Evolutionary conservation across 2,888 invertebrate species (phyloP).

Genomic region (Hedya salicella): DNA sequence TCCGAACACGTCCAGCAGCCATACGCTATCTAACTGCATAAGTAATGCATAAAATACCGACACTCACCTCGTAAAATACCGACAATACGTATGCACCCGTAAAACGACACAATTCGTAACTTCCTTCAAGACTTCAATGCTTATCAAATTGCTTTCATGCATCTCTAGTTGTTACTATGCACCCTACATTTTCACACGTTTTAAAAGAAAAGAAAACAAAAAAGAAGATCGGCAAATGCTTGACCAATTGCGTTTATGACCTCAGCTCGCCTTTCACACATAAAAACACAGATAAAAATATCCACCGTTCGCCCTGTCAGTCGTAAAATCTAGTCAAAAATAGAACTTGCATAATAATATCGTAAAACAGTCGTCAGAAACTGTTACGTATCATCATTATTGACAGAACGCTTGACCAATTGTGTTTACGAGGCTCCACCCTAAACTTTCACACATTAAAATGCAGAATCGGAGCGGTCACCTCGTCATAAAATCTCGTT

Average conservation of each 20-base stretch:
- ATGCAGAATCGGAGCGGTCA: slow-evolving; percentile 8
- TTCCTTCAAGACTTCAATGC: slow-evolving; percentile 5
- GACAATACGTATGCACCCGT: background rate
- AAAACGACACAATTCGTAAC: slow-evolving; percentile 15
- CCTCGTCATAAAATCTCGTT: slow-evolving; percentile 64
- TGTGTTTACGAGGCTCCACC: slow-evolving; percentile 9
- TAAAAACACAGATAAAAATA: slow-evolving; percentile 69
- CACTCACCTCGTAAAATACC: slow-evolving; percentile 4
- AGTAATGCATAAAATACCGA: slow-evolving; percentile 20
- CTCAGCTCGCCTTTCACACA: slow-evolving; percentile 78
- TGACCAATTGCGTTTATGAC: slow-evolving; percentile 79
- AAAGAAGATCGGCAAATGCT: slow-evolving; percentile 69
- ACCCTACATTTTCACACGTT: slow-evolving; percentile 32
- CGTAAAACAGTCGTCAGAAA: slow-evolving; percentile 10
- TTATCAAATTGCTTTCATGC: slow-evolving; percentile 17
- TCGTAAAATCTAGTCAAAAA: slow-evolving; percentile 17
- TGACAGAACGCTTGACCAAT: slow-evolving; percentile 23
- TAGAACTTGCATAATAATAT: slow-evolving; percentile 25
- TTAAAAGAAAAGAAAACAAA: slow-evolving; percentile 10
- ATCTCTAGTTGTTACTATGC: background rate
- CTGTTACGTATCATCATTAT: slow-evolving; percentile 4
- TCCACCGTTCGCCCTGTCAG: slow-evolving; percentile 67
- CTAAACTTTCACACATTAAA: slow-evolving; percentile 15
- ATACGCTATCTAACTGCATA: slow-evolving; percentile 24
- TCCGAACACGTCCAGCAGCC: slow-evolving; percentile 28